Percentiles rank a stretch among this genome's conserved stretches.
Evolutionary conservation across 2,888 invertebrate genomes (phyloP).

Genomic region (Aricia artaxerxes): DNA sequence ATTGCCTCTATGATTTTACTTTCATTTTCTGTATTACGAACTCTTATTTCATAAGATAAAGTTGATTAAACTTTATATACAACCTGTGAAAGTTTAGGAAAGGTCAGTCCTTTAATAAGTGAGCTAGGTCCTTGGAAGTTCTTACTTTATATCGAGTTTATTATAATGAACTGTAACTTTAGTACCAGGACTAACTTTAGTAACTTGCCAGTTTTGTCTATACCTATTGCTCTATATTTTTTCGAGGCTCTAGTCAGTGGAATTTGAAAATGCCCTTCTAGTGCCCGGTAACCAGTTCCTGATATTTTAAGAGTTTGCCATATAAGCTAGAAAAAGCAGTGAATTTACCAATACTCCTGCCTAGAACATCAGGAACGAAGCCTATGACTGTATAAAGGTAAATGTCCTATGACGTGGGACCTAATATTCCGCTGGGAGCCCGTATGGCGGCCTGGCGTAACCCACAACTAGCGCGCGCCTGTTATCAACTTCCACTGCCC

Average conservation of each 20-base stretch:
- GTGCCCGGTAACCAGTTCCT: no score
- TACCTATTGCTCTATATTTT: not conserved
- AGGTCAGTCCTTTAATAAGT: not conserved
- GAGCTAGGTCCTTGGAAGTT: not conserved
- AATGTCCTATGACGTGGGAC: not conserved
- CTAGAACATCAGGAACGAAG: not conserved
- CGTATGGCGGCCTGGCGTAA: not conserved
- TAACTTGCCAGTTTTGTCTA: not conserved
- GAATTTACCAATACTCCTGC: not conserved
- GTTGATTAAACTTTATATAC: not conserved
- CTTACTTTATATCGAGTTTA: not conserved
- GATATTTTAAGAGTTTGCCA: no score
- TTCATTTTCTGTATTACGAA: conserved; percentile 40
- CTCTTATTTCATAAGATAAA: not conserved
- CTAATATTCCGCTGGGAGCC: conserved; percentile 2
- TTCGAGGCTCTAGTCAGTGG: not conserved
- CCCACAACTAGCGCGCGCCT: not conserved
- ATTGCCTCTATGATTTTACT: conserved; percentile 42
- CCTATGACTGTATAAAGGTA: not conserved
- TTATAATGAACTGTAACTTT: not conserved
- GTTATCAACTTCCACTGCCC: conserved; percentile 26
- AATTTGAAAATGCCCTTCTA: no score
- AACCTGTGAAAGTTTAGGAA: not conserved
- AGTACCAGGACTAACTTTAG: not conserved
- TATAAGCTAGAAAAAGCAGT: not conserved